Evolutionary conservation across 2,797 vertebrate species (phyloP), one percentile per base, ranked within the genome.

Genomic region (Rhinichthys osculus): DNA sequence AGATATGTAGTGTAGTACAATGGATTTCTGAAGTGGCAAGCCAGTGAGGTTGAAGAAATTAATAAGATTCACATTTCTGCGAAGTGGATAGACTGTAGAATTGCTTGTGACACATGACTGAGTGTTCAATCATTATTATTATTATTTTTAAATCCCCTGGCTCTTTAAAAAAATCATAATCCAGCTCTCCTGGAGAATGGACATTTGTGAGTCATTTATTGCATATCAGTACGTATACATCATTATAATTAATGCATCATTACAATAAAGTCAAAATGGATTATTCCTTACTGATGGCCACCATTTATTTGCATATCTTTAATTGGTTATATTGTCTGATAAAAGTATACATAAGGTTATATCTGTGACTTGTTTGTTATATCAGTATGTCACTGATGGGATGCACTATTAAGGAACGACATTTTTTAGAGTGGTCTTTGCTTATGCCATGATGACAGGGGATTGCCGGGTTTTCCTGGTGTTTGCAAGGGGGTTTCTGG

Each of bases 11-110:
- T 30, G 1, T 38, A 69, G 23, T 1, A 7, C 33, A 66, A 23
- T 7, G 47, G n/a, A 27, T 54, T 42, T 40, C n/a, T 57, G 47
- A 54, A 10, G 3, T 16, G 21, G 23, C 8, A 50, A 19, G 14
- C 79, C 44, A 70, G 50, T 81, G 69, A 30, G n/a, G n/a, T 44
- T 72, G 3, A 59, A 72, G 50, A 38, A 82, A 42, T 81, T 81
- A 81, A 35, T 38, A 21, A 8, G 13, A 52, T 42, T 71, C 50
- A 82, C 35, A 38, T 70, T 54, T 27, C n/a, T 57, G 67, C 21
- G 0, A 71, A 82, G 67, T 57, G 47, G 79, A 57, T 16, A 0
- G 21, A 14, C 33, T 54, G 23, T 9, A 38, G 33, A 70, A 81
- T 40, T 54, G 21, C 23, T 40, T 40, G 33, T 81, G 66, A 70